phyloP scores from a whole-genome alignment of 1,140 invertebrate species.

The Elymnias hypermnestra region DNA sequence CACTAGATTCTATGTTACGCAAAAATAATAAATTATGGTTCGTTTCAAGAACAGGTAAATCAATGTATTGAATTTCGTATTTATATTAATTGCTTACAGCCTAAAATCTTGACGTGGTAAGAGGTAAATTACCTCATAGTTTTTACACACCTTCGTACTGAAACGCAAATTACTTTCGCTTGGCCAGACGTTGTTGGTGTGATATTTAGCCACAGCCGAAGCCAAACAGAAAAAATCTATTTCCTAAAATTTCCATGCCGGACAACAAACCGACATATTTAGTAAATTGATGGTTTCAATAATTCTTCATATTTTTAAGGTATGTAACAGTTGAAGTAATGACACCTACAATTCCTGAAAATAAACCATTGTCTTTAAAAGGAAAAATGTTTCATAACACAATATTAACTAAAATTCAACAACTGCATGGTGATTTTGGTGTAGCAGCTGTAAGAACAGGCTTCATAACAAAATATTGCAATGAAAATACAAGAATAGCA shows the following conservation, averaged over 20 bases:
- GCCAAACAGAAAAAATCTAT: neutral
- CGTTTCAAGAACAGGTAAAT: slow-evolving; percentile 71
- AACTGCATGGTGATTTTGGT: slow-evolving; percentile 85
- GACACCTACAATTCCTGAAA: slow-evolving; percentile 49
- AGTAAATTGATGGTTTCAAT: neutral
- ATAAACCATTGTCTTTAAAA: slow-evolving; percentile 77
- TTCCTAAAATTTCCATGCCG: neutral
- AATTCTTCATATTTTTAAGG: slow-evolving; percentile 58
- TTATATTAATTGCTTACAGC: too few species aligned
- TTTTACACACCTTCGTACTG: too few species aligned
- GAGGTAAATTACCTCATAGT: too few species aligned
- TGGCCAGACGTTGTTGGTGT: too few species aligned
- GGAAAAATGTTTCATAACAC: slow-evolving; percentile 76
- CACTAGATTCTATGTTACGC: too few species aligned
- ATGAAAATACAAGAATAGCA: slow-evolving; percentile 83
- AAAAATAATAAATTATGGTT: slow-evolving; percentile 76
- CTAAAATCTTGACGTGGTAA: too few species aligned
- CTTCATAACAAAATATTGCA: slow-evolving; percentile 87
- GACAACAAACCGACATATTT: too few species aligned
- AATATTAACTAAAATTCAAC: slow-evolving; percentile 79
- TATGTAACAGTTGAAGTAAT: slow-evolving; percentile 80
- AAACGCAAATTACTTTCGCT: too few species aligned
- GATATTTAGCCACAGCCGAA: neutral
- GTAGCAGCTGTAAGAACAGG: slow-evolving; percentile 80
- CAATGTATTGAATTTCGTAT: slow-evolving; percentile 4